Evolutionary conservation across 2,888 invertebrate species (phyloP).

Genomic region (Helleia helle): DNA sequence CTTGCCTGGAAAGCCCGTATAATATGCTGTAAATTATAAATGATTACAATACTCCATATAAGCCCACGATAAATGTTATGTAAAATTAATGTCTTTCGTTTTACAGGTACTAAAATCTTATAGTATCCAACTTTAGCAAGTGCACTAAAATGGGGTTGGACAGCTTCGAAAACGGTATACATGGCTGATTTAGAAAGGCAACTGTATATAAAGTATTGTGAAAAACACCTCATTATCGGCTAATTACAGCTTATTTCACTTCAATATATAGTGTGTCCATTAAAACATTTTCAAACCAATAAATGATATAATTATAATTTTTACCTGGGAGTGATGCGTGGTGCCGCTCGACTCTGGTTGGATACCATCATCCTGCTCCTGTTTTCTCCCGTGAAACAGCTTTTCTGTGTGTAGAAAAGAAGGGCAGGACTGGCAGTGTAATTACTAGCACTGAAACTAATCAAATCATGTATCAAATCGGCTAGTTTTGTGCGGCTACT

Average conservation of each 20-base stretch:
- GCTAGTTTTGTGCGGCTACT: too few relatives aligned
- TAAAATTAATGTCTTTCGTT: slow-evolving; percentile 25
- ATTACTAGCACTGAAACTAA: too few relatives aligned
- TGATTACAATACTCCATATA: slow-evolving; percentile 32
- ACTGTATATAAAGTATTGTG: not conserved
- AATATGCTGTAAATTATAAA: slow-evolving; percentile 50
- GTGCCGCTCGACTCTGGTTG: too few relatives aligned
- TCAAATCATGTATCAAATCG: too few relatives aligned
- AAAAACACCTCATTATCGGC: not conserved
- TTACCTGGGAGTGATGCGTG: too few relatives aligned
- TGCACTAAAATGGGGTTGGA: slow-evolving; percentile 45
- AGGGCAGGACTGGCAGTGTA: too few relatives aligned
- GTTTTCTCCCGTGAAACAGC: too few relatives aligned
- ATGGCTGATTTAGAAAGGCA: not conserved
- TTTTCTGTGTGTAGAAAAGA: too few relatives aligned
- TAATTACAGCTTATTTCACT: not conserved
- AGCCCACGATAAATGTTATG: slow-evolving; percentile 33
- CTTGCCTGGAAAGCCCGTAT: slow-evolving; percentile 43
- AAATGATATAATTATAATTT: too few relatives aligned
- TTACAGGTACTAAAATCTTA: slow-evolving; percentile 34
- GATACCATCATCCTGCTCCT: too few relatives aligned
- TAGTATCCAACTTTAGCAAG: slow-evolving; percentile 45
- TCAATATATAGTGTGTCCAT: too few relatives aligned
- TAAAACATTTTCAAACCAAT: too few relatives aligned
- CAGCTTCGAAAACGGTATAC: slow-evolving; percentile 17